Evolutionary conservation across 2,888 invertebrate genomes (phyloP), one percentile per base, ranked within the genome.

Genomic region (Pristionchus maxplancki): DNA sequence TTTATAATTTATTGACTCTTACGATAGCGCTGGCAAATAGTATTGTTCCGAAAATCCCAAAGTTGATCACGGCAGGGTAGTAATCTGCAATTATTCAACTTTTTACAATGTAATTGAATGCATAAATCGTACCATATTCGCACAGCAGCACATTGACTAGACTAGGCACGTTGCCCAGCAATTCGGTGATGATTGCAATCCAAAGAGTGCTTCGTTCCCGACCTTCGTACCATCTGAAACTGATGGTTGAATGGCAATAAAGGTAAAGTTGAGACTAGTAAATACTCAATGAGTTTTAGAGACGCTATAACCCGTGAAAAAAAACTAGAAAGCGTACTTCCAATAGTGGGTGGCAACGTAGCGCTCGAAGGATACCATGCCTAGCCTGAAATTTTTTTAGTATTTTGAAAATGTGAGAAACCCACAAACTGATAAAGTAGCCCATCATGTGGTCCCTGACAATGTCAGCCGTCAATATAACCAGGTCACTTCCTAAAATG

Each of bases 221-320:
- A 67, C 67, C 17, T 34, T 67, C 67, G 67, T 67, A 67, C 67
- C 67, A 67, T 67, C 67, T 67, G 67, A 6, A 67, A 34, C 34
- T 34, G 31, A 28, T 2, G n/a, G n/a, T n/a, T n/a, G n/a, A 24
- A 28, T 64, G 28, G 8, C 6, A n/a, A 64, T 17, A 11, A 50
- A 50, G 50, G 20, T 48, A 48, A 50, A 13, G n/a, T n/a, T n/a
- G n/a, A n/a, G n/a, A n/a, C n/a, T n/a, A 50, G 50, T 20, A 50
- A 50, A 50, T 1, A 13, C 0, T 50, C 67, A 37, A 31, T 67
- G 11, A 17, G 17, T 67, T 9, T 67, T 67, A 67, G 34, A 67
- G 20, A 17, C 17, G 20, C 1, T 67, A 31, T 67, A 11, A 11
- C 31, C 0, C 17, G 28, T 62, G 67, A 34, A 0, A 17, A 6